Evolutionary conservation across 2,113 vertebrate genomes (phyloP).

Genomic region (Urocolius indicus): DNA sequence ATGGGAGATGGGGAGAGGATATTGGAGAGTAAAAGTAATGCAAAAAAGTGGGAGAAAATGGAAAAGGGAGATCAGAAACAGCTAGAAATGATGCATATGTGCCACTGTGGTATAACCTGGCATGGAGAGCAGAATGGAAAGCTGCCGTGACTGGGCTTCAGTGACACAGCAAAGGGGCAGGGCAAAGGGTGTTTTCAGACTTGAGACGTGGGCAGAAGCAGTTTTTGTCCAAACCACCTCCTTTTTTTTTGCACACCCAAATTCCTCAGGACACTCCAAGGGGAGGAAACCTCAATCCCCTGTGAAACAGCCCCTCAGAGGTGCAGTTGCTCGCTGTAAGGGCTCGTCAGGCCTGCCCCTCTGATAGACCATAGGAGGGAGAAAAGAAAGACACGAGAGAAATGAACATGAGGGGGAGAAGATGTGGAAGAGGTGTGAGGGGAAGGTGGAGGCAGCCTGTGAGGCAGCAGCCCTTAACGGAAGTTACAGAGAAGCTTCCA

Average conservation of each 20-base stretch:
- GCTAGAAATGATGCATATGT: fast-evolving
- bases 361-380: fast-evolving
- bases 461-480: fast-evolving
- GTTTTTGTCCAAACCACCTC: background rate
- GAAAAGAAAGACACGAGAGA: background rate
- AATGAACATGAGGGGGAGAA: fast-evolving
- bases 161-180: fast-evolving
- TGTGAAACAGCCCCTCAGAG: background rate
- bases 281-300: background rate
- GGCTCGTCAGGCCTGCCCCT: background rate
- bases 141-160: background rate
- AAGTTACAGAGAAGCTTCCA: background rate
- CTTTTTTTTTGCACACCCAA: background rate
- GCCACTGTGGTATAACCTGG: fast-evolving
- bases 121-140: background rate
- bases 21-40: background rate
- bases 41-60: background rate
- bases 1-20: background rate
- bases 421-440: background rate
- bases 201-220: background rate
- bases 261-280: background rate
- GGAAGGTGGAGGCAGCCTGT: fast-evolving
- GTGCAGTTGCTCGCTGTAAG: fast-evolving
- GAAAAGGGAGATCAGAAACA: background rate
- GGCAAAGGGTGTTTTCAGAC: background rate